Base-by-base conservation (phyloP, 2,797 vertebrate species). In the Eulemur albifrons region DNA sequence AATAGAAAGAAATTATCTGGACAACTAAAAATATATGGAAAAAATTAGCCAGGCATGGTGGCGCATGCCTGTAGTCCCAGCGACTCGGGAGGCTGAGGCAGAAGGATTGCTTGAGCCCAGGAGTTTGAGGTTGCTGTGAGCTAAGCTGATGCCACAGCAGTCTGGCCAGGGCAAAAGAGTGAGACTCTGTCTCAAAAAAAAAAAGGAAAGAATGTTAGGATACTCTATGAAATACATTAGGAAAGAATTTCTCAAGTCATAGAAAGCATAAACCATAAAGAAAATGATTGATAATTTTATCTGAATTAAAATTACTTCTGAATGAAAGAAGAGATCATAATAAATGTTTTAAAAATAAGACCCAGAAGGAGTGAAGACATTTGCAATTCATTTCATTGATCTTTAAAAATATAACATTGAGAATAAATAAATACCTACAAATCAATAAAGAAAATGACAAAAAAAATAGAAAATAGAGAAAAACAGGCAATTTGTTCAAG, bases 331-430 rank as follows among this genome's bases (percentile, higher is more conserved):
- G 43, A 83, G n/a, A 69, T 38, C 38, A 50, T 25, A 88, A 91
- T 27, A 93, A 92, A 92, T 59, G 21, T 63, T 70, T 84, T 9
- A n/a, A 90, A 94, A 61, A 90, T 10, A 90, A 96, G 77, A 79
- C 21, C n/a, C n/a, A 38, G 76, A 73, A 43, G 59, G 54, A 83
- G 30, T 57, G 7, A 80, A 94, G 61, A 69, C 77, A 89, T 73
- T 65, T 89, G 57, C 30, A 95, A 81, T 57, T 88, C 4, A 21
- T 70, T 88, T 80, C 35, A 80, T 14, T 88, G 18, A 38, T 35
- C 84, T 72, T 86, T 27, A 2, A 27, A 93, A 81, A 72, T 45
- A 10, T 75, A 57, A 69, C 25, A 65, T 83, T n/a, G 14, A 89
- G 30, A 93, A 75, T 70, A 70, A 21, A 25, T 57, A 75, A 79